These are phyloP conservation scores for Pomatorhinus ruficollis DNA, from an alignment of 2,113 vertebrate genomes.

Conservation along the genomic window DNA sequence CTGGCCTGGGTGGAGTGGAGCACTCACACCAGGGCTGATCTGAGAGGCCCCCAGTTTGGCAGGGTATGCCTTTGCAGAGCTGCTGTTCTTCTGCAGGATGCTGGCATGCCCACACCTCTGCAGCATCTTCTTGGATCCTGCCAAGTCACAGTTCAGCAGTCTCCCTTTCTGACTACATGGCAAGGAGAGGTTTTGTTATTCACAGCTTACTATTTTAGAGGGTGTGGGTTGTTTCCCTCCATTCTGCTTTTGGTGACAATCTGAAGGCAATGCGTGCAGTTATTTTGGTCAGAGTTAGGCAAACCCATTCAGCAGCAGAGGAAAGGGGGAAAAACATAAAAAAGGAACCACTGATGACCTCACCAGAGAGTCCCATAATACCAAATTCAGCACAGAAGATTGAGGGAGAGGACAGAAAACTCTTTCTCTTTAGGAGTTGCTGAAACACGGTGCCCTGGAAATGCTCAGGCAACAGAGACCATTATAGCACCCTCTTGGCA, in stretches of 20 bases:
- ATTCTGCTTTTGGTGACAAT: neutral
- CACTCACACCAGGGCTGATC: rapidly evolving
- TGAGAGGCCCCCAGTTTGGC: neutral
- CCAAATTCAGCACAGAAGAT: neutral
- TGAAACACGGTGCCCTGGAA: neutral
- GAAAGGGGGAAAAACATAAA: neutral
- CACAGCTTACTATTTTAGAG: neutral
- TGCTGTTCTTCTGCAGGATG: neutral
- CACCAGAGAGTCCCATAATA: neutral
- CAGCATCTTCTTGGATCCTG: neutral
- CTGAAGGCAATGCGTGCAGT: neutral
- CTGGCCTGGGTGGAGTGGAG: neutral
- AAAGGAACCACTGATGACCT: neutral
- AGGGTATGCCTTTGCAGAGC: neutral
- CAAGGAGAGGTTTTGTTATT: neutral
- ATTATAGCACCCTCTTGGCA: neutral
- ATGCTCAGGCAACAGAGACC: neutral
- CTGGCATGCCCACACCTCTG: neutral
- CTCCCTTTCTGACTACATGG: neutral
- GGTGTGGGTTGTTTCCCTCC: neutral
- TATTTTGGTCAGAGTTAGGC: neutral
- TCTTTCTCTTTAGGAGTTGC: neutral
- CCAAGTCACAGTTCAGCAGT: neutral
- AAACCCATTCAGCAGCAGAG: neutral
- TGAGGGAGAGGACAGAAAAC: neutral